Evolutionary conservation across 64 coral and sea anemone genomes (phyloP).

Genomic region (Stylophora pistillata): DNA sequence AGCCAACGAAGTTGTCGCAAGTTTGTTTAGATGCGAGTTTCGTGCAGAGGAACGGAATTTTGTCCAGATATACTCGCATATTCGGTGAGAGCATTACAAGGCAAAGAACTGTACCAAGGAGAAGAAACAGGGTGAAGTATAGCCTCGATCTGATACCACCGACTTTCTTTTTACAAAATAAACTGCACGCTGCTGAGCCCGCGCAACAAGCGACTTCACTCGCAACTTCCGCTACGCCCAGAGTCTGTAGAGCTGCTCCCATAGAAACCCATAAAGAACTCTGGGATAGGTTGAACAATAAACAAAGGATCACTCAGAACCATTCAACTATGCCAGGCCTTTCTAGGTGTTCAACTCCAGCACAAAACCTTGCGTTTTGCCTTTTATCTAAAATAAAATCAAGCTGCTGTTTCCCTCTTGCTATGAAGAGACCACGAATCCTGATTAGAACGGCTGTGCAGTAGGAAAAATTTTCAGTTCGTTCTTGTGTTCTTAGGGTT

Average conservation of each 20-base stretch:
- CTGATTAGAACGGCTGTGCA: too few relatives aligned
- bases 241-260: constrained; percentile 97
- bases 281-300: constrained; percentile 52
- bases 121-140: constrained; percentile 73
- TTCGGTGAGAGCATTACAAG: constrained; percentile 86
- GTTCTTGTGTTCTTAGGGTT: too few relatives aligned
- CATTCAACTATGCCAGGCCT: constrained; percentile 23
- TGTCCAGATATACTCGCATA: constrained; percentile 74
- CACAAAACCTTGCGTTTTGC: neutral
- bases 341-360: neutral
- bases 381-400: neutral
- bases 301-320: constrained; percentile 23
- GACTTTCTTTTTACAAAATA: constrained; percentile 83
- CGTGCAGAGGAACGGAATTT: constrained; percentile 89
- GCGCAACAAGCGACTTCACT: constrained; percentile 96
- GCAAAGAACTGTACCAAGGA: constrained; percentile 63
- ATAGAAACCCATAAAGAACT: constrained; percentile 99
- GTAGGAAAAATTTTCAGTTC: too few relatives aligned
- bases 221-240: constrained; percentile 96
- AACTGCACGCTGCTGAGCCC: constrained; percentile 89
- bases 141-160: constrained; percentile 73
- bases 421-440: too few relatives aligned
- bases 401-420: too few relatives aligned
- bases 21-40: constrained; percentile 68
- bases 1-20: constrained; percentile 89